Evolutionary conservation across 2,888 invertebrate genomes (phyloP).

Genomic region (Ctena decussata): DNA sequence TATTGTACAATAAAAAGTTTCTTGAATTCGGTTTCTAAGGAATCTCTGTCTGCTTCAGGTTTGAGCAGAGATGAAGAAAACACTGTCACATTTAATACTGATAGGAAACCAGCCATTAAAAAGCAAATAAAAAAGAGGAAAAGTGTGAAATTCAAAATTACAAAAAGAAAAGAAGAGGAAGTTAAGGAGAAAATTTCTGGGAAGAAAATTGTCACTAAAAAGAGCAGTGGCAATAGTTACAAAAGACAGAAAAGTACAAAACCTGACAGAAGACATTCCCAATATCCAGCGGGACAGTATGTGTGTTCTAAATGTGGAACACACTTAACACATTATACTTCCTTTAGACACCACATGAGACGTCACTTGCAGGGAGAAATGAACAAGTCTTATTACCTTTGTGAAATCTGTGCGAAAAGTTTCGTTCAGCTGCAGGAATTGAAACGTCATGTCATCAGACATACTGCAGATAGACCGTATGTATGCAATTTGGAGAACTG

Average conservation of each 20-base stretch:
- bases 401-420: background rate
- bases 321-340: background rate
- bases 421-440: background rate
- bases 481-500: background rate
- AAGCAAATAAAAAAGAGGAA: too few species aligned
- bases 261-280: background rate
- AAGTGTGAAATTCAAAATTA: too few species aligned
- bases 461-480: background rate
- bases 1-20: too few species aligned
- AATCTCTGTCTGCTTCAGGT: too few species aligned
- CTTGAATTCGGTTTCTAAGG: too few species aligned
- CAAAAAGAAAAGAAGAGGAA: background rate
- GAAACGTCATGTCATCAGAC: background rate
- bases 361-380: background rate
- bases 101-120: too few species aligned
- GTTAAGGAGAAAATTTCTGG: background rate
- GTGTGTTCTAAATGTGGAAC: background rate
- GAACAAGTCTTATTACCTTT: background rate
- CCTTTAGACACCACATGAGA: background rate
- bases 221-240: background rate
- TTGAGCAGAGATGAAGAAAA: too few species aligned
- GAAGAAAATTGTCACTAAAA: background rate
- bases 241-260: background rate
- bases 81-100: too few species aligned
- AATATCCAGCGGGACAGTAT: background rate